Evolutionary conservation across 2,797 vertebrate species (phyloP).

Genomic region (Poecilia velifera): DNA sequence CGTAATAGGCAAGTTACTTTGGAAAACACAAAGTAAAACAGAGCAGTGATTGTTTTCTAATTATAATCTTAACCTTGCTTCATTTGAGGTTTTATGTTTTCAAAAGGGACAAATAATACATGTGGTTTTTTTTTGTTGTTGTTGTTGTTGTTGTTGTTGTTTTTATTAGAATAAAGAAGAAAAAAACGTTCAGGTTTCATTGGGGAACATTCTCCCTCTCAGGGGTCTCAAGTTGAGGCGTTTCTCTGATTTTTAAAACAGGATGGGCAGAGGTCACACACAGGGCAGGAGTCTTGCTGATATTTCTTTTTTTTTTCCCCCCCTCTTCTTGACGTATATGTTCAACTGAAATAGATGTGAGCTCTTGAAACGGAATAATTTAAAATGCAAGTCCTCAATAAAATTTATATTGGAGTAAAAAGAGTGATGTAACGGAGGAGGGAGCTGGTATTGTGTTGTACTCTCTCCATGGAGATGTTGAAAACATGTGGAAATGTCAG

Average conservation of each 20-base stretch:
- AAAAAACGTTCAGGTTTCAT: slow-evolving; percentile 8
- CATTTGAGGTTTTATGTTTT: neutral
- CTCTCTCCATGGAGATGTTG: slow-evolving; percentile 38
- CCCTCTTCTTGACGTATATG: slow-evolving; percentile 17
- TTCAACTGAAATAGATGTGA: slow-evolving; percentile 13
- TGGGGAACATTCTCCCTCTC: slow-evolving; percentile 30
- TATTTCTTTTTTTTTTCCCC: slow-evolving; percentile 25
- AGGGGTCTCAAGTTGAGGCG: slow-evolving; percentile 21
- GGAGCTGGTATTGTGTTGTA: slow-evolving; percentile 15
- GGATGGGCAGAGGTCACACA: slow-evolving; percentile 24
- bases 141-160: neutral
- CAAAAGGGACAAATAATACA: neutral
- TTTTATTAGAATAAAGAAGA: neutral
- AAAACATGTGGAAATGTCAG: slow-evolving; percentile 34
- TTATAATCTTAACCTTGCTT: neutral
- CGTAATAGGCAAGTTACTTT: neutral
- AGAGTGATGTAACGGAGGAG: slow-evolving; percentile 22
- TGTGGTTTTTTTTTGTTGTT: neutral
- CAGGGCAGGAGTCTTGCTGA: slow-evolving; percentile 13
- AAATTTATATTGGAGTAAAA: slow-evolving; percentile 25
- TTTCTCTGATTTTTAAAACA: slow-evolving; percentile 28
- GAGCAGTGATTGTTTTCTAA: neutral
- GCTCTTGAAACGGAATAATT: slow-evolving; percentile 41
- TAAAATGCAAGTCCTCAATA: slow-evolving; percentile 28
- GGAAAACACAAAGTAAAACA: neutral